phyloP scores from a whole-genome alignment of 2,797 vertebrate genomes.

The Ctenopoma multispine region DNA sequence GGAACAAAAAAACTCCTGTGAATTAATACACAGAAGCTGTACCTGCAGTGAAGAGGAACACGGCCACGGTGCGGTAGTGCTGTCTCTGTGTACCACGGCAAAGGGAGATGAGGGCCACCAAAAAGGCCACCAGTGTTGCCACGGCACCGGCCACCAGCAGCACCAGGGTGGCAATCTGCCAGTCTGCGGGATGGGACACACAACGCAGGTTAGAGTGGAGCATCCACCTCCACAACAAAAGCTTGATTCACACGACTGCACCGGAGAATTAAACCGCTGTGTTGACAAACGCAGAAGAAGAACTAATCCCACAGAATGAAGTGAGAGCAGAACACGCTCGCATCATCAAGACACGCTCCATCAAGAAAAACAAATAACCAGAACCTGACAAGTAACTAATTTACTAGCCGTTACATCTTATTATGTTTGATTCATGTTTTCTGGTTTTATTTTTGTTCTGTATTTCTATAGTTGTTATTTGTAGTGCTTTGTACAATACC shows the following conservation, averaged over 20 bases:
- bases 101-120: slow-evolving; percentile 84
- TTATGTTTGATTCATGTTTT: background rate
- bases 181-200: slow-evolving; percentile 79
- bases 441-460: too few species aligned
- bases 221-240: slow-evolving; percentile 42
- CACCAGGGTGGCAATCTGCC: slow-evolving; percentile 88
- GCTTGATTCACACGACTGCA: slow-evolving; percentile 30
- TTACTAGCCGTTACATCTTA: too few species aligned
- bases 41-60: slow-evolving; percentile 88
- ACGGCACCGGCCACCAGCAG: slow-evolving; percentile 82
- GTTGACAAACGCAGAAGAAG: slow-evolving; percentile 65
- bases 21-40: too few species aligned
- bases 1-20: slow-evolving; percentile 20
- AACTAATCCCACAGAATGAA: slow-evolving; percentile 46
- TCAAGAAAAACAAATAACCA: background rate
- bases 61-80: slow-evolving; percentile 83
- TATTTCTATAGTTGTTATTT: too few species aligned
- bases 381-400: background rate
- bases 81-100: slow-evolving; percentile 83
- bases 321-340: slow-evolving; percentile 28
- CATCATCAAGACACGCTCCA: background rate
- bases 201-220: slow-evolving; percentile 54
- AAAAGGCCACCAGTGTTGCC: slow-evolving; percentile 83
- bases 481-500: too few species aligned
- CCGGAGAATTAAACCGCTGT: slow-evolving; percentile 60